phyloP scores from a whole-genome alignment of 2,888 invertebrate genomes.

The Bombylius discolor region DNA sequence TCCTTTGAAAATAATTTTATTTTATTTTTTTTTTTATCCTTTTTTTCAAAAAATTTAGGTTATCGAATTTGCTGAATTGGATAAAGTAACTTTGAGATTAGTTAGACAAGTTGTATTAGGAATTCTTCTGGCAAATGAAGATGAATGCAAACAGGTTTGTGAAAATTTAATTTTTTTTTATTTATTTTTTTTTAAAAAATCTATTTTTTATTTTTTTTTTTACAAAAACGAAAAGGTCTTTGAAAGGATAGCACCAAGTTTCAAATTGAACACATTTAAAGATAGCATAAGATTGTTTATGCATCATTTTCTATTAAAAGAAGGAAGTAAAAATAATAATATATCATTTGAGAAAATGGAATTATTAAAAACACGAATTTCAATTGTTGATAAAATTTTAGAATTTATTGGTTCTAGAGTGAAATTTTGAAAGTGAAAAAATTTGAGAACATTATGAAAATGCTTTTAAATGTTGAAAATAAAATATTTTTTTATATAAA shows the following conservation, averaged over 20 bases:
- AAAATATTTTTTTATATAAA: neutral
- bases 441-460: neutral
- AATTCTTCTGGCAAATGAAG: slow-evolving; percentile 54
- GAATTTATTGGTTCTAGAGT: slow-evolving; percentile 38
- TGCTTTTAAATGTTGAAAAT: too few relatives aligned
- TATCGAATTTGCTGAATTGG: slow-evolving; percentile 73
- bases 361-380: slow-evolving; percentile 44
- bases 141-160: slow-evolving; percentile 21
- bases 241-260: slow-evolving; percentile 54
- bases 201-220: slow-evolving; percentile 14
- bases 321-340: slow-evolving; percentile 39
- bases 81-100: slow-evolving; percentile 64
- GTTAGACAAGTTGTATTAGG: slow-evolving; percentile 64
- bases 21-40: neutral
- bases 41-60: slow-evolving; percentile 5
- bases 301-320: slow-evolving; percentile 68
- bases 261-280: slow-evolving; percentile 64
- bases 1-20: slow-evolving; percentile 11
- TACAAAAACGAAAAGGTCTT: slow-evolving; percentile 42
- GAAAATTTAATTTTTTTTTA: neutral
- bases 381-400: slow-evolving; percentile 54
- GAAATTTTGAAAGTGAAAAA: slow-evolving; percentile 6
- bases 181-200: neutral
- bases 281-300: slow-evolving; percentile 76
- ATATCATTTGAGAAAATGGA: slow-evolving; percentile 36